phyloP scores from a whole-genome alignment of 2,113 vertebrate genomes.

The Nothoprocta perdicaria region DNA sequence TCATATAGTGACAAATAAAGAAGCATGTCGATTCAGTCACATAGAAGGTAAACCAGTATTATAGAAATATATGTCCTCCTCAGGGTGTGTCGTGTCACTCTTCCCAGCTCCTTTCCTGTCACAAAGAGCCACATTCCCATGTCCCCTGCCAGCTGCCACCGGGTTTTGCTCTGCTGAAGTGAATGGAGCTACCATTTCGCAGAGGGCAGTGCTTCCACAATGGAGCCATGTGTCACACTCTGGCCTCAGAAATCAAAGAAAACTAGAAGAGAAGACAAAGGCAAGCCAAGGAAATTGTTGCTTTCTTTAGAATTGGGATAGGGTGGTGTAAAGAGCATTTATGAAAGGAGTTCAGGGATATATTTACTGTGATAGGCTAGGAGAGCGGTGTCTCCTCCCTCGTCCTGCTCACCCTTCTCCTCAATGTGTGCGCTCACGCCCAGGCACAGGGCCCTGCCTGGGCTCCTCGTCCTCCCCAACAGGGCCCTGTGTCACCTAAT shows the following conservation, averaged over 20 bases:
- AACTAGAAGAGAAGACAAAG: not conserved
- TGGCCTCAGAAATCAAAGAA: not conserved
- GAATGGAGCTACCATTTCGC: not conserved
- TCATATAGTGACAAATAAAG: not conserved
- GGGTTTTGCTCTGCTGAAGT: not conserved
- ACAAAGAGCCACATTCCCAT: not conserved
- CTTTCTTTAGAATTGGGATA: not conserved
- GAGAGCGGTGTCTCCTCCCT: not conserved
- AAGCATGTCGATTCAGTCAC: accelerated
- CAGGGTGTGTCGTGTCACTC: not conserved
- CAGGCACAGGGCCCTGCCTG: not conserved
- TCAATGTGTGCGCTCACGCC: accelerated
- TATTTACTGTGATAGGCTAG: not conserved
- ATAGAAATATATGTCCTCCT: not conserved
- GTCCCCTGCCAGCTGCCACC: not conserved
- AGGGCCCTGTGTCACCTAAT: not conserved
- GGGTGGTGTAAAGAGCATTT: not conserved
- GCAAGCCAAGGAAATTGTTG: not conserved
- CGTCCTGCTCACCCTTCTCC: not conserved
- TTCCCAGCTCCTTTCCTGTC: not conserved
- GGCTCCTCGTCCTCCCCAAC: not conserved
- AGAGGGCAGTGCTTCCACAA: not conserved
- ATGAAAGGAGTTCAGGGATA: not conserved
- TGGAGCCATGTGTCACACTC: not conserved
- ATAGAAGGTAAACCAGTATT: not conserved